These are phyloP conservation scores for Dromas ardeola DNA, from an alignment of 2,113 vertebrate genomes.

Conservation along the genomic window DNA sequence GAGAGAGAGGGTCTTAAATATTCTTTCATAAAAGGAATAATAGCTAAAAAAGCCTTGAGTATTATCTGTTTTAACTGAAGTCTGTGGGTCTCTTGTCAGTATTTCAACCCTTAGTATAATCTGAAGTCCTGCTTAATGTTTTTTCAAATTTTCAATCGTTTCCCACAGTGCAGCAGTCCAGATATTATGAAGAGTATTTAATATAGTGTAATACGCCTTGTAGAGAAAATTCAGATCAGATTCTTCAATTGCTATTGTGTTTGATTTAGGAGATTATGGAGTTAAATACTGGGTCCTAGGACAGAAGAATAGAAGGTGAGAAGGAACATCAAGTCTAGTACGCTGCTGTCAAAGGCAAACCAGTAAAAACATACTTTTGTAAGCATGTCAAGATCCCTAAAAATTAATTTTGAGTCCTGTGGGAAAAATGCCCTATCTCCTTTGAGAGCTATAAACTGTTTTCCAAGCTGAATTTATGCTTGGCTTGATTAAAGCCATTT, in stretches of 20 bases:
- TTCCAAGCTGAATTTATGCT: background rate
- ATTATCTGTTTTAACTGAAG: conserved; percentile 25
- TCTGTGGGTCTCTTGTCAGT: conserved; percentile 6
- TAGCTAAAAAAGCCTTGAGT: background rate
- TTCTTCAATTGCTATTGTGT: background rate
- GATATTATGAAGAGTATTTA: background rate
- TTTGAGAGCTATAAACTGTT: background rate
- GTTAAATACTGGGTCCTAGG: background rate
- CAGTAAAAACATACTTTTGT: background rate
- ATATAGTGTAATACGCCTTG: background rate
- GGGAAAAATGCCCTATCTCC: background rate
- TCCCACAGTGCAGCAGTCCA: background rate
- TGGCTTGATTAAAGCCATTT: background rate
- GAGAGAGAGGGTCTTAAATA: conserved; percentile 34
- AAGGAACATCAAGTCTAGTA: background rate
- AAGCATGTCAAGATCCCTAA: background rate
- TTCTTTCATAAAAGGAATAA: conserved; percentile 33
- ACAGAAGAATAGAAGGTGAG: background rate
- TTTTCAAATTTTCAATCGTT: background rate
- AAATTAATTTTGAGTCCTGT: background rate
- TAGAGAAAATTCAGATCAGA: background rate
- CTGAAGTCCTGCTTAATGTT: background rate
- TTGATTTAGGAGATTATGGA: background rate
- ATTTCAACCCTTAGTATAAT: background rate
- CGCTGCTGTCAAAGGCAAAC: background rate